Percentiles rank a stretch among this genome's conserved stretches.
Evolutionary conservation across 1,140 invertebrate genomes (phyloP).

Genomic region (Galleria mellonella): DNA sequence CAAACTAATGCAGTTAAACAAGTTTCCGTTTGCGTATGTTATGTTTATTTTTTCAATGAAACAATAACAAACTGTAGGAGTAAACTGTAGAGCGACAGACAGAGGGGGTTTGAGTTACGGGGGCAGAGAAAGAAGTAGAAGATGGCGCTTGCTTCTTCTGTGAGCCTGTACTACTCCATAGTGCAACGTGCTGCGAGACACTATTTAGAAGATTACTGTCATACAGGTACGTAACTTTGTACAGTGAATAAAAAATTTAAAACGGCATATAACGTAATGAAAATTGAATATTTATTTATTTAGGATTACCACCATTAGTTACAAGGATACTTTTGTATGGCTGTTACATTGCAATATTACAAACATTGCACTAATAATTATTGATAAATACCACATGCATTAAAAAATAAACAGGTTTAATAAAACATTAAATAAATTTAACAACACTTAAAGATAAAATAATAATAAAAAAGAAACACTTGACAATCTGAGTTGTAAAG

Average conservation of each 20-base stretch:
- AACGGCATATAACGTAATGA: not conserved
- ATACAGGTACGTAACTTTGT: slow-evolving; percentile 66
- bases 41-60: slow-evolving; percentile 51
- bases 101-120: slow-evolving; percentile 27
- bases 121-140: slow-evolving; percentile 43
- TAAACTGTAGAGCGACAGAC: slow-evolving; percentile 34
- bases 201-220: slow-evolving; percentile 72
- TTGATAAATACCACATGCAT: too few species aligned
- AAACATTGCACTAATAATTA: too few species aligned
- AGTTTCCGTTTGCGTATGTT: slow-evolving; percentile 35
- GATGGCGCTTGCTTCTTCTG: slow-evolving; percentile 73
- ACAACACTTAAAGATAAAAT: too few species aligned
- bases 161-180: slow-evolving; percentile 73
- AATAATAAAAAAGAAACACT: too few species aligned
- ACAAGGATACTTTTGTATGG: too few species aligned
- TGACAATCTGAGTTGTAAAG: too few species aligned
- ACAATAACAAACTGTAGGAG: slow-evolving; percentile 44
- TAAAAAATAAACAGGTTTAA: too few species aligned
- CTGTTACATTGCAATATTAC: too few species aligned
- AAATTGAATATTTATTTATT: too few species aligned
- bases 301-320: too few species aligned
- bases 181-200: slow-evolving; percentile 72
- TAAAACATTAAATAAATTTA: too few species aligned
- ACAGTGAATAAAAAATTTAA: slow-evolving; percentile 7
- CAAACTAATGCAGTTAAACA: slow-evolving; percentile 50